A percentile compares a stretch with the other conserved stretches of the same genome.
Conservation (phyloP, 2,113 vertebrate genomes). For the Mormoops blainvillei region DNA sequence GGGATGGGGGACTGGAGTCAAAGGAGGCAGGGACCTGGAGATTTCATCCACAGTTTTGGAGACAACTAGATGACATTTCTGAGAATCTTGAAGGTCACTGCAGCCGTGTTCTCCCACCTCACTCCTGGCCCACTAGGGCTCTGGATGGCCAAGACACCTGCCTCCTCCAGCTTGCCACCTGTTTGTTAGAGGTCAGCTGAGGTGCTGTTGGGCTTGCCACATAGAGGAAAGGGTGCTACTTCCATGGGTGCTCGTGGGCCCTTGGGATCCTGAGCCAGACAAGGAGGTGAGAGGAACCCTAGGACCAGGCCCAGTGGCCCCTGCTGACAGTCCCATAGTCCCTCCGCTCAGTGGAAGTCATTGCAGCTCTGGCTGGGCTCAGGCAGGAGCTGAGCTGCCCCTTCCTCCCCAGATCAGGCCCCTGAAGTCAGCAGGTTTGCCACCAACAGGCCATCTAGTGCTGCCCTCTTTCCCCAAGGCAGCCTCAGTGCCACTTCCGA, state of each 20-base stretch:
- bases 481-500: neutral
- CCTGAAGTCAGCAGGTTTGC: neutral
- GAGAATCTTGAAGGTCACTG: neutral
- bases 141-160: neutral
- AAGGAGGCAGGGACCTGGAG: neutral
- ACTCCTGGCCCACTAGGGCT: neutral
- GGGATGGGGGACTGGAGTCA: neutral
- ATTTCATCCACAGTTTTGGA: neutral
- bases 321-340: neutral
- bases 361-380: neutral
- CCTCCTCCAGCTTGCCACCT: neutral
- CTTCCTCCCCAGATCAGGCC: neutral
- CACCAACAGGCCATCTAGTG: neutral
- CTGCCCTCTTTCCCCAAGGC: neutral
- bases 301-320: neutral
- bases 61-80: neutral
- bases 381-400: neutral
- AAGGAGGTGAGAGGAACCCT: neutral
- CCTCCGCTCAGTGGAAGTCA: neutral
- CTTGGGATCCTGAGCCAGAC: neutral
- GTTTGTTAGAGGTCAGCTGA: neutral
- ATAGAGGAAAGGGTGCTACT: neutral
- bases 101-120: neutral
- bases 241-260: neutral
- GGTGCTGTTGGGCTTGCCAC: neutral